Evolutionary conservation across 2,888 invertebrate genomes (phyloP), one percentile per base, ranked within the genome.

Genomic region (Clostera curtula): DNA sequence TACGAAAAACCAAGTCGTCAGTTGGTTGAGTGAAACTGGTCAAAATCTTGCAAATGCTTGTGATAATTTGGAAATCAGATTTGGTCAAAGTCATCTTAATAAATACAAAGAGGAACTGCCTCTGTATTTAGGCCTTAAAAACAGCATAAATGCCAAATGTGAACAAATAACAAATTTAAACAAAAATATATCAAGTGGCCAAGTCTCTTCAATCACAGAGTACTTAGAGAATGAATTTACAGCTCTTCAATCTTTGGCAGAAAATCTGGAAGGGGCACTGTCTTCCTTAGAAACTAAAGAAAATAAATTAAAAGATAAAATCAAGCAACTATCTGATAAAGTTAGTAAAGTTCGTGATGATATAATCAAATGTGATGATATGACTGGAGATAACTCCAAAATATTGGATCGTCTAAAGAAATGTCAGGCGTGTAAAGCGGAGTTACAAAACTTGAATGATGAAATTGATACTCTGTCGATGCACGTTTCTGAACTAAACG

Each of bases 61-160:
- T 26, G 90, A 91, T 36, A 91, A 92, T 60, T 88, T 92, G 32
- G 95, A 96, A 77, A 89, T 92, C 5, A 92, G 95, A 58, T 89
- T 89, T 41, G 93, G 93, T 2, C 90, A 92, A 42, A 88, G 89
- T 28, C 90, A 90, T 56, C 76, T 97, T 1, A 87, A 89, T 8
- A 94, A 93, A 65, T 97, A 95, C 60, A 91, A 90, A 57, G 93
- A 92, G 50, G 96, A 97, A 66, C 65, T 96, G 14, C 93, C 95
- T 0, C 86, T 90, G 0, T 91, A 93, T 58, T 84, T 89, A 34
- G 89, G 92, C 28, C 75, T 95, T 2, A 90, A 91, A 50, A 90
- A 91, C 45, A 92, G 91, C 34, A 90, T 97, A 28, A 85, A 87
- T 18, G 87, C 89, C 5, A 97, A 96, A 77, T 90, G 91, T 31